phyloP scores from a whole-genome alignment of 2,888 invertebrate genomes.

The Tridacna gigas region DNA sequence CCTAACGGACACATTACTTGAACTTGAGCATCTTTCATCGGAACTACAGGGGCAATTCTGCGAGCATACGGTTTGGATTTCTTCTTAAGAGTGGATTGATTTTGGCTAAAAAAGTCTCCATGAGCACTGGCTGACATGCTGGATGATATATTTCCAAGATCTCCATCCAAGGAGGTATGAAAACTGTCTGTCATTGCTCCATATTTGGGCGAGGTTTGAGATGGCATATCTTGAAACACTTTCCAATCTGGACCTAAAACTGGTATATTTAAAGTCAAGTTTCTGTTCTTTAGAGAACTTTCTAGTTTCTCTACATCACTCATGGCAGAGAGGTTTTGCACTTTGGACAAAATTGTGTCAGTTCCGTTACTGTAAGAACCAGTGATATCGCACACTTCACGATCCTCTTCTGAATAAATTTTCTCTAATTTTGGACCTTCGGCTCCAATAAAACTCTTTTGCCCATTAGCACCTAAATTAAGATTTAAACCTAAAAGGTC shows the following conservation, averaged over 20 bases:
- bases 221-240: conserved; percentile 57
- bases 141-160: conserved; percentile 25
- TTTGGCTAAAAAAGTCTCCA: conserved; percentile 47
- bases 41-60: conserved; percentile 62
- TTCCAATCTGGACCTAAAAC: conserved; percentile 62
- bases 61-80: conserved; percentile 67
- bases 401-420: conserved; percentile 76
- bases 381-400: conserved; percentile 77
- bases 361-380: conserved; percentile 53
- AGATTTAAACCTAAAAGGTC: conserved; percentile 34
- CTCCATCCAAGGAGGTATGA: conserved; percentile 43
- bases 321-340: conserved; percentile 45
- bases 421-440: conserved; percentile 53
- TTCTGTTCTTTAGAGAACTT: conserved; percentile 48
- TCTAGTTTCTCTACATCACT: conserved; percentile 49
- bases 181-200: conserved; percentile 62
- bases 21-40: conserved; percentile 68
- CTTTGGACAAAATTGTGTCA: conserved; percentile 27
- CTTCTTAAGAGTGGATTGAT: conserved; percentile 39
- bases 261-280: conserved; percentile 60
- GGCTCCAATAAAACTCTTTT: conserved; percentile 33
- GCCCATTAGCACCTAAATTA: conserved; percentile 53
- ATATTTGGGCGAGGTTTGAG: conserved; percentile 67
- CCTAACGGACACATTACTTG: conserved; percentile 72
- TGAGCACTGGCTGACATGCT: conserved; percentile 51